phyloP scores from a whole-genome alignment of 2,113 vertebrate genomes.

The Oplegnathus fasciatus region DNA sequence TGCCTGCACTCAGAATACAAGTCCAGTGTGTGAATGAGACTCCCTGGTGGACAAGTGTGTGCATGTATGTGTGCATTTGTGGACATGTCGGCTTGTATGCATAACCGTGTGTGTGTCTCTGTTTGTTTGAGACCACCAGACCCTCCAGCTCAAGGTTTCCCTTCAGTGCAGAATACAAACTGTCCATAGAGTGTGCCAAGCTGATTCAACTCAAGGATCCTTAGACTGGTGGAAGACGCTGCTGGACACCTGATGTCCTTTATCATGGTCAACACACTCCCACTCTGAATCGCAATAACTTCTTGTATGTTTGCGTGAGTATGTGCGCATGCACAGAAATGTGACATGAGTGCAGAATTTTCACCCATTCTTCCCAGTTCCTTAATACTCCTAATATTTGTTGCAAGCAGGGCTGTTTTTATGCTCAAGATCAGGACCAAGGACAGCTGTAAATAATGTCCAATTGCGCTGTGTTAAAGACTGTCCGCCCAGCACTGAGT shows the following conservation, averaged over 20 bases:
- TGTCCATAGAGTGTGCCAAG: conserved; percentile 17
- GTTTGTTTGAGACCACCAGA: conserved; percentile 18
- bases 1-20: conserved; percentile 48
- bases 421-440: too few relatives aligned
- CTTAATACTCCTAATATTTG: background rate
- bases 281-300: conserved; percentile 38
- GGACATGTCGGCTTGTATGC: conserved; percentile 25
- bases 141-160: conserved; percentile 63
- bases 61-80: conserved; percentile 38
- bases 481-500: too few relatives aligned
- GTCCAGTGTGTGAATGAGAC: conserved; percentile 26
- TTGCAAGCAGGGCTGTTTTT: background rate
- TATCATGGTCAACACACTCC: conserved; percentile 42
- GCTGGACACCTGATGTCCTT: conserved; percentile 49
- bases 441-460: too few relatives aligned
- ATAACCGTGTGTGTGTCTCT: conserved; percentile 9
- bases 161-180: conserved; percentile 48
- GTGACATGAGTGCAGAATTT: background rate
- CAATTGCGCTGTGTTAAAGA: too few relatives aligned
- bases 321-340: background rate
- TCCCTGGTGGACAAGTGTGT: conserved; percentile 32
- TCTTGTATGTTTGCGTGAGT: background rate
- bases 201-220: conserved; percentile 42
- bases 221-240: conserved; percentile 23
- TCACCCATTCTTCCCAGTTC: background rate